Conservation (phyloP, 2,113 vertebrate species). For the Tachycineta bicolor region DNA sequence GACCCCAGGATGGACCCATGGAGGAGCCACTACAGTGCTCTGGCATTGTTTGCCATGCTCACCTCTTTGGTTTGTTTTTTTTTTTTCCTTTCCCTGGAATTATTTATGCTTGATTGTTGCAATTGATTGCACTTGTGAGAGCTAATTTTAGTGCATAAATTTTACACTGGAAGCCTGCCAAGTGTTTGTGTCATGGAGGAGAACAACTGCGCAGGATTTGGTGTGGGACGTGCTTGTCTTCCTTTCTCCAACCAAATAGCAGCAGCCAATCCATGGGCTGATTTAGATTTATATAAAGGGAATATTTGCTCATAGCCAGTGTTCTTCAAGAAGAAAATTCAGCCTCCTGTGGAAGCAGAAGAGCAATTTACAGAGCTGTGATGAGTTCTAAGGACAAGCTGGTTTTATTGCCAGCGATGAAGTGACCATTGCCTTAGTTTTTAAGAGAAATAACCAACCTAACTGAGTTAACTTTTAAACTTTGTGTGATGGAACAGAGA, state of each 20-base stretch:
- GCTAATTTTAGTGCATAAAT: constrained; percentile 53
- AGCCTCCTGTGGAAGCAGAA: background rate
- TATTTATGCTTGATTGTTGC: constrained; percentile 31
- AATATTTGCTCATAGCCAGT: background rate
- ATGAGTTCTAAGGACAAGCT: background rate
- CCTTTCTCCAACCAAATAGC: background rate
- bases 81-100: background rate
- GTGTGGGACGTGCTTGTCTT: background rate
- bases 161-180: background rate
- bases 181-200: background rate
- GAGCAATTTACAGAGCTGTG: background rate
- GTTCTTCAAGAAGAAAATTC: background rate
- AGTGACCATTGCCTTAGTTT: background rate
- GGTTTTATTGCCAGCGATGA: background rate
- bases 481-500: background rate
- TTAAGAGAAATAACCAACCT: background rate
- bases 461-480: background rate
- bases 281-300: accelerated
- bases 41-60: background rate
- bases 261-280: background rate
- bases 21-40: background rate
- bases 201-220: background rate
- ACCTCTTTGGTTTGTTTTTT: background rate
- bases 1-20: background rate
- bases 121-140: constrained; percentile 52